Percentiles rank a stretch among this genome's conserved stretches.
Evolutionary conservation across 1,140 invertebrate genomes (phyloP).

Genomic region (Drosophila sturtevanti): DNA sequence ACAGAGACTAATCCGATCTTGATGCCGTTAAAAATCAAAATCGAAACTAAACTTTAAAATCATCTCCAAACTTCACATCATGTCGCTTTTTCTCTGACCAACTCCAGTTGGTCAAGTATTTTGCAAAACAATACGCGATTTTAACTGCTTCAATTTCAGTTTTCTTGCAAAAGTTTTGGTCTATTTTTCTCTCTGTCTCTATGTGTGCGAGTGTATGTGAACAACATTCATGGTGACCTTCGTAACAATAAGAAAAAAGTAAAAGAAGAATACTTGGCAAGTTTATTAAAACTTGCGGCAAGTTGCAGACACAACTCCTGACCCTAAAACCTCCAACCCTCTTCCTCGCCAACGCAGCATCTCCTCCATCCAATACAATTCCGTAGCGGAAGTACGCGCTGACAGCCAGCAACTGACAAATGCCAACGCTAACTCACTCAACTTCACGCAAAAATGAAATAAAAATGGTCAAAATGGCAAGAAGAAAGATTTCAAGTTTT

Average conservation of each 20-base stretch:
- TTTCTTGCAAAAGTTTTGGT: slow-evolving; percentile 56
- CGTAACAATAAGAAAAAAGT: slow-evolving; percentile 25
- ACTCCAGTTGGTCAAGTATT: slow-evolving; percentile 58
- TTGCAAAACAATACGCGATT: slow-evolving; percentile 73
- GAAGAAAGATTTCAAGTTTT: slow-evolving; percentile 58
- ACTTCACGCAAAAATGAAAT: slow-evolving; percentile 60
- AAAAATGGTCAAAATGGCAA: slow-evolving; percentile 55
- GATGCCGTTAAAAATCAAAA: slow-evolving; percentile 13
- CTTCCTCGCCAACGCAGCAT: neutral
- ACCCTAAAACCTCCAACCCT: neutral
- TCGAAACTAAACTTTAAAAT: neutral
- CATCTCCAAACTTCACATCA: neutral
- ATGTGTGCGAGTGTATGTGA: slow-evolving; percentile 21
- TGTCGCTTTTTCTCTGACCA: slow-evolving; percentile 22
- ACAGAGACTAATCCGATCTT: slow-evolving; percentile 7
- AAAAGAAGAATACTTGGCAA: slow-evolving; percentile 58
- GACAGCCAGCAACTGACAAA: slow-evolving; percentile 75
- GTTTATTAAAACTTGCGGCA: slow-evolving; percentile 74
- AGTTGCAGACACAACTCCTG: slow-evolving; percentile 52
- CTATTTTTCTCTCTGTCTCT: neutral
- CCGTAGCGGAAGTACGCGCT: slow-evolving; percentile 56
- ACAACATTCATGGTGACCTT: slow-evolving; percentile 49
- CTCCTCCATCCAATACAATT: slow-evolving; percentile 4
- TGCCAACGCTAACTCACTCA: slow-evolving; percentile 77
- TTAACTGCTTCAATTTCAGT: slow-evolving; percentile 72